Percentiles rank a stretch among this genome's conserved stretches.
phyloP scores from a whole-genome alignment of 2,888 invertebrate genomes.

The Rhingia campestris region DNA sequence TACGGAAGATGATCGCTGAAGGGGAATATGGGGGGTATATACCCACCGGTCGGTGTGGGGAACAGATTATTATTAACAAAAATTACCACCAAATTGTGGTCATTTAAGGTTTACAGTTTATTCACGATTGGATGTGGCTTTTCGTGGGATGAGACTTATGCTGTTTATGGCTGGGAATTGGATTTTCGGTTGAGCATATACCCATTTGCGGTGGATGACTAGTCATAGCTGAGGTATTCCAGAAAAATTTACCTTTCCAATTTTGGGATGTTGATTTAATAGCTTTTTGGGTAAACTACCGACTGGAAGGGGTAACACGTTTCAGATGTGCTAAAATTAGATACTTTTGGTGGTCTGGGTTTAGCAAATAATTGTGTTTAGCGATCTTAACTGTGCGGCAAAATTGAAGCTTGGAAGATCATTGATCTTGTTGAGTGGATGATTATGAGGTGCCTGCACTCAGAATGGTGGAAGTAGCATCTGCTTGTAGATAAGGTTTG shows the following conservation, averaged over 20 bases:
- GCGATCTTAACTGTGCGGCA: no score
- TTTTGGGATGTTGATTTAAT: slow-evolving; percentile 9
- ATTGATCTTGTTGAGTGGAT: no score
- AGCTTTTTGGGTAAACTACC: slow-evolving; percentile 16
- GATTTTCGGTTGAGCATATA: slow-evolving; percentile 10
- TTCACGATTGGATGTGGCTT: slow-evolving; percentile 70
- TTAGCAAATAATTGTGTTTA: no score
- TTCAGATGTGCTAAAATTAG: not conserved
- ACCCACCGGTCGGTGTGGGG: slow-evolving; percentile 15
- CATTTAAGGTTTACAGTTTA: slow-evolving; percentile 56
- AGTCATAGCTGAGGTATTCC: slow-evolving; percentile 29
- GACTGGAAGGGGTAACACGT: not conserved
- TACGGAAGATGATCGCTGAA: slow-evolving; percentile 35
- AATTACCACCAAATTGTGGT: slow-evolving; percentile 58
- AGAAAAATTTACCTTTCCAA: not conserved
- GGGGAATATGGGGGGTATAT: not conserved
- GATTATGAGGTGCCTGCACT: no score
- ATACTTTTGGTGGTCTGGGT: no score
- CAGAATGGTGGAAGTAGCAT: no score
- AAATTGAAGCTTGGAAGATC: no score
- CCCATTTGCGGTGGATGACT: slow-evolving; percentile 28
- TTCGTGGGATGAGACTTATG: slow-evolving; percentile 65
- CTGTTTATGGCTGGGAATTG: slow-evolving; percentile 37
- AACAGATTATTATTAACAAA: slow-evolving; percentile 33
- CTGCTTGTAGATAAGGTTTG: no score